Conservation (phyloP, 92 coral and sea anemone species). For the Epizoanthus ramosus region DNA sequence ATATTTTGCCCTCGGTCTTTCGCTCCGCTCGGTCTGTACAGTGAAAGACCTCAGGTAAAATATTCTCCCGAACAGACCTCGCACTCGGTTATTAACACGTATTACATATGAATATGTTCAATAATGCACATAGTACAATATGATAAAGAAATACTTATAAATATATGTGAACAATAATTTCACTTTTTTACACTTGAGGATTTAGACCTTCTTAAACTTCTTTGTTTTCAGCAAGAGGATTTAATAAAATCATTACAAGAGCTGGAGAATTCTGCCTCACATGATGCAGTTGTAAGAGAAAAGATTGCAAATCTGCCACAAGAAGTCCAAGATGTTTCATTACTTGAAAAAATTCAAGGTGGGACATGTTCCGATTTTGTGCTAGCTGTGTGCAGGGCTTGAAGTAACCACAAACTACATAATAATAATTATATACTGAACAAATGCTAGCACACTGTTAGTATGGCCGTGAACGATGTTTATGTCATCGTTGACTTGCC, state of each 20-base stretch:
- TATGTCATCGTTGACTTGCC: too few species aligned
- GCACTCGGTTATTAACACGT: too few species aligned
- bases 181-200: neutral
- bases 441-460: too few species aligned
- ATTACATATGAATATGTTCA: too few species aligned
- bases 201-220: neutral
- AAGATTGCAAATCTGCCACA: conserved; percentile 97
- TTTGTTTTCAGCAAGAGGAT: conserved; percentile 76
- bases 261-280: conserved; percentile 94
- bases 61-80: too few species aligned
- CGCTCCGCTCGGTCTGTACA: too few species aligned
- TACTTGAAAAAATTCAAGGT: conserved; percentile 95
- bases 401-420: neutral
- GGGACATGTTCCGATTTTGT: neutral
- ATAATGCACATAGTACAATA: too few species aligned
- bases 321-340: conserved; percentile 96
- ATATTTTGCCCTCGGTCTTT: too few species aligned
- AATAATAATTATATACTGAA: too few species aligned
- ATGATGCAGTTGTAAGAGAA: conserved; percentile 96
- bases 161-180: neutral
- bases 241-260: conserved; percentile 91
- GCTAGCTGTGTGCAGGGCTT: neutral
- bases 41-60: too few species aligned
- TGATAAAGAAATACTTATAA: too few species aligned
- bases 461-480: too few species aligned